These are phyloP conservation scores for Limonius californicus DNA, from an alignment of 1,140 invertebrate genomes.

Conservation along the genomic window DNA sequence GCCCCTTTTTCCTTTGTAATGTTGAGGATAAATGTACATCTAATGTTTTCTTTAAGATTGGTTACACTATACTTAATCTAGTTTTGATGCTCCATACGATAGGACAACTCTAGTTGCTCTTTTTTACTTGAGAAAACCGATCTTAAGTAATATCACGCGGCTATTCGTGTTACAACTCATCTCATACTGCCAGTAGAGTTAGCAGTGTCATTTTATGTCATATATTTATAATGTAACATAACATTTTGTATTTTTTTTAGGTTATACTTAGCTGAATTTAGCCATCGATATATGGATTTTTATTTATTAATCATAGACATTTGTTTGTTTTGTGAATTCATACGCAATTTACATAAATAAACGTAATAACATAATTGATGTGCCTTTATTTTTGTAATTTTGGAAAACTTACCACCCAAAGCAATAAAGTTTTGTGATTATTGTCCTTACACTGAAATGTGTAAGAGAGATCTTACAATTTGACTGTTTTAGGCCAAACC, in stretches of 20 bases:
- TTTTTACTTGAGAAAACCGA: not conserved
- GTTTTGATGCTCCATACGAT: not conserved
- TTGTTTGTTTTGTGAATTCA: slow-evolving; percentile 11
- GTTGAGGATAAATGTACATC: not conserved
- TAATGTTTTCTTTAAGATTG: not conserved
- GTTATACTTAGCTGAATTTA: slow-evolving; percentile 4
- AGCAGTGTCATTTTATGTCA: slow-evolving; percentile 22
- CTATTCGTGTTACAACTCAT: slow-evolving; percentile 16
- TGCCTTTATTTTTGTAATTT: too few relatives aligned
- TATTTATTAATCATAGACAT: slow-evolving; percentile 3
- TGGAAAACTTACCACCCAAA: too few relatives aligned
- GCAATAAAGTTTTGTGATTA: too few relatives aligned
- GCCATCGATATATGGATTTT: slow-evolving; percentile 4
- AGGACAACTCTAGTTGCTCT: slow-evolving; percentile 10
- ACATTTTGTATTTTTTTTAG: slow-evolving; percentile 17
- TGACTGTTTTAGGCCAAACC: too few relatives aligned
- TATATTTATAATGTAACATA: slow-evolving; percentile 10
- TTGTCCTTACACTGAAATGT: too few relatives aligned
- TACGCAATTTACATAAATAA: slow-evolving; percentile 17
- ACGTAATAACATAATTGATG: slow-evolving; percentile 10
- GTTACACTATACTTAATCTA: slow-evolving; percentile 2
- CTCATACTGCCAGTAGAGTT: slow-evolving; percentile 22
- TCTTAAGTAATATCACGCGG: slow-evolving; percentile 5
- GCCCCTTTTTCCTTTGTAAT: not conserved
- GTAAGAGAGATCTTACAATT: too few relatives aligned